These are phyloP conservation scores for Alcedo atthis DNA, from an alignment of 2,797 vertebrate species.

Conservation along the genomic window DNA sequence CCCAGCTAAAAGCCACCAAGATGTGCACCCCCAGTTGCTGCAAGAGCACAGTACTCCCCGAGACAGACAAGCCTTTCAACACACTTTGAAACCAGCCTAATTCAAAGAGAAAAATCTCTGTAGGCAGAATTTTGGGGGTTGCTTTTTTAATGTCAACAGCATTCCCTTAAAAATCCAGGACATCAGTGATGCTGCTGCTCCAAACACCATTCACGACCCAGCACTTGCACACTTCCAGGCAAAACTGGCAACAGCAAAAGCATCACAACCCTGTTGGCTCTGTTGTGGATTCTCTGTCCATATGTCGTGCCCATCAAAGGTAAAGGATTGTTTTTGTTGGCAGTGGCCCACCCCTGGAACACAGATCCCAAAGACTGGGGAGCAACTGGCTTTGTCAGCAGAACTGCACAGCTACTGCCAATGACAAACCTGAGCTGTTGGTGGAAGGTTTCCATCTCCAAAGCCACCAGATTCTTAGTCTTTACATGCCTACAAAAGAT, in stretches of 20 bases:
- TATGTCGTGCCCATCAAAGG: background rate
- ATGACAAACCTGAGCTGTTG: background rate
- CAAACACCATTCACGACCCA: background rate
- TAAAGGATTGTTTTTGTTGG: background rate
- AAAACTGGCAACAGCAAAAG: background rate
- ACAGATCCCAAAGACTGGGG: background rate
- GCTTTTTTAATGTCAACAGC: background rate
- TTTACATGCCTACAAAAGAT: background rate
- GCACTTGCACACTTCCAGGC: background rate
- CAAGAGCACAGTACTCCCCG: background rate
- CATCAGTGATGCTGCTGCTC: background rate
- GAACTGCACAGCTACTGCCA: background rate
- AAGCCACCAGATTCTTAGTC: background rate
- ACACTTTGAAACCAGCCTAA: background rate
- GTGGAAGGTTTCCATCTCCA: background rate
- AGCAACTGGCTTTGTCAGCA: background rate
- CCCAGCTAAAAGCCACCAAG: background rate
- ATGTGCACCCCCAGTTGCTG: background rate
- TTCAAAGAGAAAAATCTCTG: background rate
- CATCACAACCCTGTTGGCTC: background rate
- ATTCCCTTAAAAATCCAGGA: background rate
- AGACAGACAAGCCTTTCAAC: background rate
- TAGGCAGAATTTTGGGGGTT: background rate
- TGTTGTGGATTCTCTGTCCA: background rate
- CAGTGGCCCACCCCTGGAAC: background rate